Conservation (phyloP, 1,140 invertebrate genomes). For the Drosophila leontia region DNA sequence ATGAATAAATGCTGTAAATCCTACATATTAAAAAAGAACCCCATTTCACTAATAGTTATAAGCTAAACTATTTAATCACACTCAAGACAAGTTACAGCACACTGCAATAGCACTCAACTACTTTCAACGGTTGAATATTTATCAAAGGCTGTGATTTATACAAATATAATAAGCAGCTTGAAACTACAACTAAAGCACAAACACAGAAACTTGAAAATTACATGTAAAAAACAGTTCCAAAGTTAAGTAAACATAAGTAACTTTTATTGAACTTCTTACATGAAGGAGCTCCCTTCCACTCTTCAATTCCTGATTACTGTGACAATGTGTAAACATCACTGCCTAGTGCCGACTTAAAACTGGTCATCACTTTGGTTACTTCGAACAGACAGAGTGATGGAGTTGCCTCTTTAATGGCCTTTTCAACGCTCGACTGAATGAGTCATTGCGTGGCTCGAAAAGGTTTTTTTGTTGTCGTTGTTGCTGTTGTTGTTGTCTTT, state of each 20-base stretch:
- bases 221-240: too few relatives aligned
- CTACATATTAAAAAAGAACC: not conserved
- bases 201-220: not conserved
- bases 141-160: not conserved
- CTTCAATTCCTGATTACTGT: not conserved
- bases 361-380: slow-evolving; percentile 29
- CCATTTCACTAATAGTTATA: not conserved
- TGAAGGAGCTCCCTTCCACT: not conserved
- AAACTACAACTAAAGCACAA: not conserved
- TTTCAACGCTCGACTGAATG: slow-evolving; percentile 52
- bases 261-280: not conserved
- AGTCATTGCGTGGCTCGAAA: slow-evolving; percentile 46
- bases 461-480: slow-evolving; percentile 25
- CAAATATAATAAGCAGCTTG: not conserved
- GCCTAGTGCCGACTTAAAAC: slow-evolving; percentile 9
- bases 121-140: too few relatives aligned
- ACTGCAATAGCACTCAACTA: not conserved
- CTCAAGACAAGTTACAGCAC: not conserved
- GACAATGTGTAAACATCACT: slow-evolving; percentile 21
- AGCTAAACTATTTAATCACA: not conserved
- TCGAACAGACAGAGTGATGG: slow-evolving; percentile 5
- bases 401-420: slow-evolving; percentile 46
- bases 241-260: not conserved
- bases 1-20: not conserved
- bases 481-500: not conserved